Evolutionary conservation across 2,797 vertebrate genomes (phyloP), one percentile per base, ranked within the genome.

Genomic region (Tangara arthus): DNA sequence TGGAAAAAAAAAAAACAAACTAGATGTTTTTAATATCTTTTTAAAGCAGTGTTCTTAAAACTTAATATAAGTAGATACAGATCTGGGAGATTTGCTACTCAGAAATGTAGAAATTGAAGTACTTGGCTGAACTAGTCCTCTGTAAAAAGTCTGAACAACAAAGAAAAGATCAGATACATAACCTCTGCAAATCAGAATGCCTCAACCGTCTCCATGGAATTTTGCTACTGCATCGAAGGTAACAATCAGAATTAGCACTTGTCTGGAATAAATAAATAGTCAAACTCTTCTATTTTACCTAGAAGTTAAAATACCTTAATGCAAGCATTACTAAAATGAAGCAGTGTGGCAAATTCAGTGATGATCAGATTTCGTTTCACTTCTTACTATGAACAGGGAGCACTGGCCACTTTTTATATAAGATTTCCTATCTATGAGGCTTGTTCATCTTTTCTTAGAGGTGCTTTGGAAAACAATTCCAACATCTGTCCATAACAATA

Each of bases 11-110:
- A 55, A 4, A 15, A 41, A 39, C 12, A 14, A 39, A 14, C 39
- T 3, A 60, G 3, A 15, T 3, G 1, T 1, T 60, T 52, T 75
- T 2, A 64, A 20, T 6, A 55, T 5, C 1, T 24, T 57, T 73
- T 50, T 46, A 27, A 71, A 21, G 55, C 12, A 16, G 3, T 39
- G 10, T 3, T 69, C 3, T 57, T 72, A 46, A 42, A 77, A 41
- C 35, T 44, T 61, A 15, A 5, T 49, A 44, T 53, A 39, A 59
- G 1, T 76, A 65, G 12, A 26, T 15, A 3, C 34, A 39, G 0
- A 11, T 16, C 2, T 75, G 30, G 3, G 44, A 76, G 5, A 9
- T 53, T 71, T 68, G 5, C 11, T 76, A 35, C 28, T 53, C 26
- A 34, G 6, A 88, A 44, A 47, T 21, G 19, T 34, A 17, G 73